Base-by-base conservation (phyloP, 2,888 invertebrate species). In the Dione juno region DNA sequence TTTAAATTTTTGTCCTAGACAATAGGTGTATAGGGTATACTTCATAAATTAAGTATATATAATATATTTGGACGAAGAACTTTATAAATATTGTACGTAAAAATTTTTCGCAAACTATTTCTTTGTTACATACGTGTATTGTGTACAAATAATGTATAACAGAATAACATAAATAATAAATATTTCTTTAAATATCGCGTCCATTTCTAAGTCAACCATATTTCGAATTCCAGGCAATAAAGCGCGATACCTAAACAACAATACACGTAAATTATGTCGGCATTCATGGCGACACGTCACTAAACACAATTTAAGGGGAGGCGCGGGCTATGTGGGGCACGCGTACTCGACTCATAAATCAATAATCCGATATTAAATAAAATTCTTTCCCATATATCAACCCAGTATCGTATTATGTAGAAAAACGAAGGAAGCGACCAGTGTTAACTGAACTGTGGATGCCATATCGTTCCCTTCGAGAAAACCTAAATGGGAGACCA, bases 351-450 rank as follows among this genome's bases (percentile, higher is more conserved):
- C 80, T 82, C 78, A 90, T 90, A 91, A 90, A 90, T 91, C 90
- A 90, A 90, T 90, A 89, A 83, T 81, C 81, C 82, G 83, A 88
- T 91, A 90, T 91, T 90, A 88, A 90, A 91, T 90, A 89, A 90
- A 89, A 88, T 87, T 85, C 83, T 84, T 82, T 81, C 76, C 80
- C 85, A 84, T 89, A 88, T 88, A 89, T 89, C 87, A 86, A 84
- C 76, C 78, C 77, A 79, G 80, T 78, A 77, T 75, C 72, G 81
- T 81, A 83, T 82, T 83, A 84, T 84, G 79, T 82, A 81, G 82
- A 85, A 84, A 85, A 86, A 85, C 80, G 83, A 75, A 64, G 84
- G 84, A 85, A 85, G 84, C 80, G 82, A 76, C 90, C 88, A 84
- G 67, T 75, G 54, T 80, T 72, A 59, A 54, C 40, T 77, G 88